Conservation (phyloP, 2,797 vertebrate genomes). For the Halcyon badia region DNA sequence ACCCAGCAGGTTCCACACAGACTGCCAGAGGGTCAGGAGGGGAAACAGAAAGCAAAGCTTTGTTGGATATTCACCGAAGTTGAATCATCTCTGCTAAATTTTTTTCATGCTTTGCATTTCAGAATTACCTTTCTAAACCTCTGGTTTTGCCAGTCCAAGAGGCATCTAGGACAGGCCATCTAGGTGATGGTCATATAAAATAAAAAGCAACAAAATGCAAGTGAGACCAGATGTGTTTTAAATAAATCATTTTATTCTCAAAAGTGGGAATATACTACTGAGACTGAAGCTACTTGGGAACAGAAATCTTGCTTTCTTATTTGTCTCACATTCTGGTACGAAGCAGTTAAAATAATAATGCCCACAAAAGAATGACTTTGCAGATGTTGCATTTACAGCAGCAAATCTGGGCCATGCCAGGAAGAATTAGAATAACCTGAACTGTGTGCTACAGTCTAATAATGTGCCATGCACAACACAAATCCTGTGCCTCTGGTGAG, state of each 20-base stretch:
- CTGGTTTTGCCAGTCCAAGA: background rate
- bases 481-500: background rate
- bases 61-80: background rate
- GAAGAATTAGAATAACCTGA: constrained; percentile 38
- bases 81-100: background rate
- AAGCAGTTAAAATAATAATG: constrained; percentile 21
- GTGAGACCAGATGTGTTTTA: background rate
- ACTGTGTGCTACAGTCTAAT: background rate
- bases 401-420: constrained; percentile 13
- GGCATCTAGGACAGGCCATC: background rate
- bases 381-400: constrained; percentile 25
- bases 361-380: constrained; percentile 15
- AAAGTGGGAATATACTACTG: background rate
- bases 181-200: background rate
- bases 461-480: background rate
- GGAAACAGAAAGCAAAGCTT: background rate
- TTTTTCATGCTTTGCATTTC: background rate
- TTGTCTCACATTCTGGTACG: background rate
- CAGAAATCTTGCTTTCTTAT: background rate
- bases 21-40: background rate
- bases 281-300: background rate
- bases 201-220: constrained; percentile 16
- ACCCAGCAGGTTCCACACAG: background rate
- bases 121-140: constrained; percentile 14
- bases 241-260: background rate